Evolutionary conservation across 64 coral and sea anemone genomes (phyloP).

Genomic region (Actinia equina): DNA sequence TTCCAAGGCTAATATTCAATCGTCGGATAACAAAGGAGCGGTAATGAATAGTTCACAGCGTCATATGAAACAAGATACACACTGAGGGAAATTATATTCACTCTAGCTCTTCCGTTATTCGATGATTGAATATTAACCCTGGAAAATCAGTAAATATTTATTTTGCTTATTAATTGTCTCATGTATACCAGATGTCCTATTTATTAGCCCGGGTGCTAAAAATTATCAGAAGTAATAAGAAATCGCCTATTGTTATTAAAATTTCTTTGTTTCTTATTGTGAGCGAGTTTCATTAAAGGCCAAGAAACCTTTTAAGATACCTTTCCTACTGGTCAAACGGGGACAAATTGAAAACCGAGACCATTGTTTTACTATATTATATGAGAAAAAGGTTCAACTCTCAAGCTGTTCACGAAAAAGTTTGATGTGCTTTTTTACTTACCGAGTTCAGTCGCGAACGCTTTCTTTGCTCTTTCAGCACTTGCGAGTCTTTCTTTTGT

Average conservation of each 20-base stretch:
- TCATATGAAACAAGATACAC: not conserved
- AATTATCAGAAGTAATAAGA: not conserved
- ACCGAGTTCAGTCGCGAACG: not conserved
- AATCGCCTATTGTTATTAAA: not conserved
- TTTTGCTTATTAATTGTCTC: not conserved
- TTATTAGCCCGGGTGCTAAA: not conserved
- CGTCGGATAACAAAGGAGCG: not conserved
- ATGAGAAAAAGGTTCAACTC: not conserved
- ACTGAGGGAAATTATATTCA: not conserved
- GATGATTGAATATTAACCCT: not conserved
- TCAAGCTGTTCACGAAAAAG: not conserved
- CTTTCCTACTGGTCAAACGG: not conserved
- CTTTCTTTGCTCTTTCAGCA: constrained; percentile 1
- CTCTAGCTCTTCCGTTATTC: not conserved
- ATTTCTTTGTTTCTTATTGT: not conserved
- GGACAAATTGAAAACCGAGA: not conserved
- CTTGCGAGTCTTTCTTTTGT: constrained; percentile 7
- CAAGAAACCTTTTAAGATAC: not conserved
- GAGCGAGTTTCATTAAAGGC: not conserved
- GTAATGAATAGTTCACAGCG: not conserved
- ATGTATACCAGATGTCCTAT: not conserved
- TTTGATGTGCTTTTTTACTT: not conserved
- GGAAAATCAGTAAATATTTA: not conserved
- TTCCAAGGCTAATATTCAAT: not conserved
- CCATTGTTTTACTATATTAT: not conserved